Percentiles rank a stretch among this genome's conserved stretches.
Evolutionary conservation across 2,888 invertebrate genomes (phyloP).

Genomic region (Ophioninae sp.): DNA sequence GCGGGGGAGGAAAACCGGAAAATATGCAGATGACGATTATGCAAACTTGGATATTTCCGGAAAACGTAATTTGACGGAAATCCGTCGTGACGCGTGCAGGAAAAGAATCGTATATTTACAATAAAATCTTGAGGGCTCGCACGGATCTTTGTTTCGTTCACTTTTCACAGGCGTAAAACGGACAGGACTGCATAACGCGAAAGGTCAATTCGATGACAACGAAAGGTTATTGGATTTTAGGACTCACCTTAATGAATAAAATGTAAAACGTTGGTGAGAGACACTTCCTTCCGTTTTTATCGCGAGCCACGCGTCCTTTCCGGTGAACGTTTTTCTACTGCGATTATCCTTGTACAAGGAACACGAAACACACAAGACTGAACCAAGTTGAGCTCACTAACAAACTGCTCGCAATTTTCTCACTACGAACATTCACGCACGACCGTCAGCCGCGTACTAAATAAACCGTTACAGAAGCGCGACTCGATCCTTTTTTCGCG

Average conservation of each 20-base stretch:
- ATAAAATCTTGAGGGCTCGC: background rate
- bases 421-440: slow-evolving; percentile 26
- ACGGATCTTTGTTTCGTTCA: background rate
- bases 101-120: background rate
- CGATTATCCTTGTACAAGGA: slow-evolving; percentile 6
- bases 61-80: background rate
- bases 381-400: slow-evolving; percentile 40
- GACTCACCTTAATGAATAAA: slow-evolving; percentile 51
- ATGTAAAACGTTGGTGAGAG: slow-evolving; percentile 14
- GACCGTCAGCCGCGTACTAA: slow-evolving; percentile 30
- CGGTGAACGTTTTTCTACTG: background rate
- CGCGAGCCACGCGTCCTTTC: background rate
- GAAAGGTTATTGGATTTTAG: slow-evolving; percentile 46
- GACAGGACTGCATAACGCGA: slow-evolving; percentile 59
- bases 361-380: slow-evolving; percentile 29
- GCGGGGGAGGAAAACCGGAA: background rate
- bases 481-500: background rate
- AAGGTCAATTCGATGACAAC: slow-evolving; percentile 55
- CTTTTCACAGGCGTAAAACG: slow-evolving; percentile 23
- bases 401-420: slow-evolving; percentile 56
- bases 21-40: background rate
- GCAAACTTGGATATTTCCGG: background rate
- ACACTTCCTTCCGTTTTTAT: background rate
- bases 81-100: background rate
- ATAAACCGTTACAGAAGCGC: slow-evolving; percentile 22